These are phyloP conservation scores for Gallinago media DNA, from an alignment of 2,113 vertebrate genomes.

Conservation along the genomic window DNA sequence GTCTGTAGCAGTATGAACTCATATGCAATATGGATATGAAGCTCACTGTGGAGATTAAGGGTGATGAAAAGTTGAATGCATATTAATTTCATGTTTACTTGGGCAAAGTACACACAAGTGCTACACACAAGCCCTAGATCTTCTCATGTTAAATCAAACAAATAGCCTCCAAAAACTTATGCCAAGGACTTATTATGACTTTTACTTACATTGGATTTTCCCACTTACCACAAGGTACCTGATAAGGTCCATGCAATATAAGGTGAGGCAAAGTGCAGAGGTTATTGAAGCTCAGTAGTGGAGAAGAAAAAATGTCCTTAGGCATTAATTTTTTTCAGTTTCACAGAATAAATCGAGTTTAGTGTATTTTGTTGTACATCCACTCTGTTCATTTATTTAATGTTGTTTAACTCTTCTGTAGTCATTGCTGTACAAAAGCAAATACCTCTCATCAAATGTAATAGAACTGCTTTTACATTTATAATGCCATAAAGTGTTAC, in stretches of 20 bases:
- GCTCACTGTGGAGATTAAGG: not conserved
- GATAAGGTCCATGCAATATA: not conserved
- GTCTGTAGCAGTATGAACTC: not conserved
- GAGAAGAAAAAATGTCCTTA: not conserved
- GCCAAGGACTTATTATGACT: not conserved
- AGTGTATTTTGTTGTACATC: not conserved
- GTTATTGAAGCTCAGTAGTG: not conserved
- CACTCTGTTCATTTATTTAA: not conserved
- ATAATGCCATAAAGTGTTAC: not conserved
- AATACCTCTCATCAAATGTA: not conserved
- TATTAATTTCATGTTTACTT: not conserved
- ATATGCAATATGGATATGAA: not conserved
- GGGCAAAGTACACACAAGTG: not conserved
- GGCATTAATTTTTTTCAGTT: not conserved
- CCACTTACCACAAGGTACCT: not conserved
- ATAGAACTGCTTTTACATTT: constrained; percentile 21
- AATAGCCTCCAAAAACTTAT: not conserved
- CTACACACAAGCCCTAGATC: not conserved
- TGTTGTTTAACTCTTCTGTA: not conserved
- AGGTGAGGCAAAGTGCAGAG: not conserved
- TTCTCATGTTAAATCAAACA: not conserved
- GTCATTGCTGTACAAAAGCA: not conserved
- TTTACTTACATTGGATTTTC: not conserved
- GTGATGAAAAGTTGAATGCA: not conserved
- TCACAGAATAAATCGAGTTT: not conserved